These are phyloP conservation scores for Intellagama lesueurii DNA, from an alignment of 2,797 vertebrate species.

Conservation along the genomic window DNA sequence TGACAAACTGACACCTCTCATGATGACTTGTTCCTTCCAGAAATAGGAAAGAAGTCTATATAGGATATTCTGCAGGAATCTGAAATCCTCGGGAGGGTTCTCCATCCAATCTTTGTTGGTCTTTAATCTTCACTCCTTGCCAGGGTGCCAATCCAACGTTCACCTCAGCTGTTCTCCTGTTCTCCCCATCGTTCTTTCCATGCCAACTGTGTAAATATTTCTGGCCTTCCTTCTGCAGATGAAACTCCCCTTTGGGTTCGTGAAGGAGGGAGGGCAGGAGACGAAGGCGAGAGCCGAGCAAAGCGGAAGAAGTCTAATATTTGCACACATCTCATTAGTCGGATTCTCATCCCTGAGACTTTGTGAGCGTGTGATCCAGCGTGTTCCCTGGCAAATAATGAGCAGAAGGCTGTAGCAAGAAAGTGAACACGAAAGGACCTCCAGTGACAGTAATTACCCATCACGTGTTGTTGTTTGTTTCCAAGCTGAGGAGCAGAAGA, in stretches of 20 bases:
- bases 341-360: conserved; percentile 27
- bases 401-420: conserved; percentile 24
- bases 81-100: background rate
- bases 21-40: background rate
- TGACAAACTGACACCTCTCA: too few relatives aligned
- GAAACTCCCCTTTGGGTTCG: background rate
- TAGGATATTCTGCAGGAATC: background rate
- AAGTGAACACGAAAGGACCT: background rate
- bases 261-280: background rate
- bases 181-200: background rate
- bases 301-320: conserved; percentile 37
- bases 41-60: background rate
- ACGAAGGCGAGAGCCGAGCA: background rate
- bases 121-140: background rate
- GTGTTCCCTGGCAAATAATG: conserved; percentile 24
- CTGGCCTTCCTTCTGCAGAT: background rate
- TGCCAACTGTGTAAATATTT: conserved; percentile 19
- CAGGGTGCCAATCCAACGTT: background rate
- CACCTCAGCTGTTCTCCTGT: background rate
- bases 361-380: background rate
- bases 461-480: background rate
- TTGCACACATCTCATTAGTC: conserved; percentile 48
- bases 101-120: background rate
- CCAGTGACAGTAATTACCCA: conserved; percentile 8
- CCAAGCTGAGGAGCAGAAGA: background rate